These are phyloP conservation scores for Geophilus truncorum DNA, from an alignment of 2,888 invertebrate genomes.

Conservation along the genomic window DNA sequence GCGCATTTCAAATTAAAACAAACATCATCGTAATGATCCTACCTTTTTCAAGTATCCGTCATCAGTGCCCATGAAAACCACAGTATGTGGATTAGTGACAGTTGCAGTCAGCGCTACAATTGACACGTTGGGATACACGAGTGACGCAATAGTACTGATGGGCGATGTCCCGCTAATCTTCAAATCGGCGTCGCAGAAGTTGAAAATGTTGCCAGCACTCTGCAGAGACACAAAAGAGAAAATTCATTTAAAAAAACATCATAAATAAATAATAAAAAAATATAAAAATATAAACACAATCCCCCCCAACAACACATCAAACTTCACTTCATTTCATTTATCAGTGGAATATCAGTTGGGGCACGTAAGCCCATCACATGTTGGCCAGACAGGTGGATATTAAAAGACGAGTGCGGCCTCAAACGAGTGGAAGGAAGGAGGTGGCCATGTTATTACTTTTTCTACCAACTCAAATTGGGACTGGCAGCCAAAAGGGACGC, in stretches of 20 bases:
- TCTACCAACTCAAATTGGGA: slow-evolving; percentile 14
- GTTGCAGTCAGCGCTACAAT: slow-evolving; percentile 80
- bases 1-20: no score
- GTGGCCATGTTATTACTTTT: slow-evolving; percentile 27
- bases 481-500: slow-evolving; percentile 1
- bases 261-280: slow-evolving; percentile 33
- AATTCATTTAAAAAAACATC: slow-evolving; percentile 39
- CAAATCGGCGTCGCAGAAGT: slow-evolving; percentile 85
- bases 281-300: not conserved
- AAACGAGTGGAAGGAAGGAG: not conserved
- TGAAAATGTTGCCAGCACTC: slow-evolving; percentile 82
- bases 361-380: not conserved
- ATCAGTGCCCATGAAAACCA: slow-evolving; percentile 87
- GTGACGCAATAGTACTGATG: slow-evolving; percentile 68
- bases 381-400: not conserved
- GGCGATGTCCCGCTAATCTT: slow-evolving; percentile 87
- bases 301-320: no score
- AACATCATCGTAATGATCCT: no score
- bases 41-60: slow-evolving; percentile 82
- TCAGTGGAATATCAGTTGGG: no score
- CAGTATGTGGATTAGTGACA: slow-evolving; percentile 82
- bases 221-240: no score
- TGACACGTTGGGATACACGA: slow-evolving; percentile 72
- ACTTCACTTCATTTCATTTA: no score
- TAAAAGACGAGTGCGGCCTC: no score